Evolutionary conservation across 2,888 invertebrate genomes (phyloP), one percentile per base, ranked within the genome.

Genomic region (Nezara viridula): DNA sequence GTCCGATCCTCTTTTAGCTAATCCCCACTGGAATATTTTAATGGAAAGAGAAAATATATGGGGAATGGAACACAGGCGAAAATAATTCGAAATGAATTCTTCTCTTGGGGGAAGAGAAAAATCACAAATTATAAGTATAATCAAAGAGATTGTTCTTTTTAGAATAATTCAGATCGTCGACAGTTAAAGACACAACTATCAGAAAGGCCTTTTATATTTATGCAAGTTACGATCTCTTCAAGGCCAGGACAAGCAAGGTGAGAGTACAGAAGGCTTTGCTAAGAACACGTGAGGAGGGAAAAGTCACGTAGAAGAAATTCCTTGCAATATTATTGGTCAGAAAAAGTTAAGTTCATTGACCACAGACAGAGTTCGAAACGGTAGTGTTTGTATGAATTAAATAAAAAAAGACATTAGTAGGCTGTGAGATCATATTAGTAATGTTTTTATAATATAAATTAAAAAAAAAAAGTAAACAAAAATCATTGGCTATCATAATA

Each of bases 1-100:
- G 19, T 37, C 5, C 4, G 66, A 19, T 73, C 66, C 66, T 6
- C 66, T 73, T 73, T 73, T 73, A 73, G 66, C 32, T 2, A 73
- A 73, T 73, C 66, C 66, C 37, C 66, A 19, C 66, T 73, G 66
- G 66, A 73, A 73, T 73, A 73, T 73, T 66, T 73, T 73, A 73
- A 73, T 73, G 66, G 37, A 73, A 73, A 37, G 66, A 73, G 21
- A 73, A 73, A 73, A 73, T 60, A 73, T 6, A 73, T 73, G 37
- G 6, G 66, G 32, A 73, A 73, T 73, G 66, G 19, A 73, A 19
- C 6, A 9, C 9, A 3, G 66, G 21, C 19, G 19, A 73, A 73
- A 73, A 37, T 73, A 73, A 37, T 37, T 73, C 19, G 37, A 37
- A 73, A 27, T 27, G 60, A 60, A 55, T 12, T 27, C 60, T 27